Percentiles rank a stretch among this genome's conserved stretches.
These are phyloP conservation scores for Myripristis murdjan DNA, from an alignment of 2,797 vertebrate species.

Conservation along the genomic window DNA sequence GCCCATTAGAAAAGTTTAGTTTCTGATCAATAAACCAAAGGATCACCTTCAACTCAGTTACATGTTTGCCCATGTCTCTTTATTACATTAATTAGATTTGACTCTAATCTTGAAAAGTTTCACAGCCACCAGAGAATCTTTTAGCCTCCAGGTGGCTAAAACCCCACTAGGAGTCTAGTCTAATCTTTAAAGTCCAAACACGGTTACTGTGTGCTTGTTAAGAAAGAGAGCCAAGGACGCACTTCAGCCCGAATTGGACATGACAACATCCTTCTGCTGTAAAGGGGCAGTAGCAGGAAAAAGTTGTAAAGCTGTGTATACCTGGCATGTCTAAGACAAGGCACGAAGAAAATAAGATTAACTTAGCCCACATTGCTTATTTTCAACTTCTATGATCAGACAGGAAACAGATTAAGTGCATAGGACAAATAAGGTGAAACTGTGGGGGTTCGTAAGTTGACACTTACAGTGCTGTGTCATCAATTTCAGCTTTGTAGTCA, in stretches of 20 bases:
- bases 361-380: background rate
- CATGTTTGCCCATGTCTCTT: slow-evolving; percentile 37
- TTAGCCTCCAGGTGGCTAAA: slow-evolving; percentile 41
- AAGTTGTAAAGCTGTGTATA: background rate
- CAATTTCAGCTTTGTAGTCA: background rate
- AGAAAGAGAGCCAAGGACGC: slow-evolving; percentile 6
- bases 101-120: slow-evolving; percentile 48
- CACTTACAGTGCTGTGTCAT: background rate
- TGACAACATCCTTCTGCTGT: slow-evolving; percentile 58
- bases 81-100: slow-evolving; percentile 41
- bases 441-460: too few species aligned
- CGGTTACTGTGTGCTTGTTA: slow-evolving; percentile 31
- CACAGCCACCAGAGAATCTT: slow-evolving; percentile 45
- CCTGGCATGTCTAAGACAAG: slow-evolving; percentile 2
- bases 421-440: too few species aligned
- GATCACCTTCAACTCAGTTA: slow-evolving; percentile 27
- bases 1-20: background rate
- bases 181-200: slow-evolving; percentile 62
- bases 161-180: slow-evolving; percentile 1
- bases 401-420: too few species aligned
- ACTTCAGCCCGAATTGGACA: slow-evolving; percentile 40
- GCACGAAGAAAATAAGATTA: background rate
- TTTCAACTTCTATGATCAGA: background rate
- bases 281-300: background rate
- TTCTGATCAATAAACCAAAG: slow-evolving; percentile 41